Conservation (phyloP, 2,113 vertebrate species). For the Hippopotamus amphibius region DNA sequence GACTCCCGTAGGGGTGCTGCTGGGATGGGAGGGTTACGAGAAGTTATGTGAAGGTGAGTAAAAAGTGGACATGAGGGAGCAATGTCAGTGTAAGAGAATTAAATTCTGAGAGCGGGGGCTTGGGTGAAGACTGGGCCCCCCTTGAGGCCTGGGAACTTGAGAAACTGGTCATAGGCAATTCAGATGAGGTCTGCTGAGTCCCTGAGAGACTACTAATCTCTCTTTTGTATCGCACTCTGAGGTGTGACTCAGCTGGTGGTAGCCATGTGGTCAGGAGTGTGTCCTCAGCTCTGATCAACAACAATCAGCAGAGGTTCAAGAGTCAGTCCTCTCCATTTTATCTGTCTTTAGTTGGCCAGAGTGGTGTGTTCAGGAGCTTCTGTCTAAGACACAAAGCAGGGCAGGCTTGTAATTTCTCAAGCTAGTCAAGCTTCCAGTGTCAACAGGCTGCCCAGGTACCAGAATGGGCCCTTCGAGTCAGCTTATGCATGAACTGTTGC, state of each 20-base stretch:
- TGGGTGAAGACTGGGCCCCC: background rate
- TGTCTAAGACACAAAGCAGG: background rate
- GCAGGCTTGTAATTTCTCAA: background rate
- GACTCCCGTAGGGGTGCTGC: background rate
- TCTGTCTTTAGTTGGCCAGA: background rate
- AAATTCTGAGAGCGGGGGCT: background rate
- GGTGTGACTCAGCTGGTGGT: background rate
- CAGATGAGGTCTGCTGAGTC: background rate
- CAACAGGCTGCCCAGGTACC: background rate
- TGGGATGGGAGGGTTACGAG: background rate
- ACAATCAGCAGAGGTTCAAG: background rate
- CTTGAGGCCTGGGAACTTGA: background rate
- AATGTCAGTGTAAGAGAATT: background rate
- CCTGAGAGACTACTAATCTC: background rate
- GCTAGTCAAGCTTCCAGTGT: background rate
- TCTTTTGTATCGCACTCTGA: background rate
- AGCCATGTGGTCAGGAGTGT: background rate
- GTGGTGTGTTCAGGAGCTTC: background rate
- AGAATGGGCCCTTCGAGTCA: background rate
- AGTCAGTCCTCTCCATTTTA: background rate
- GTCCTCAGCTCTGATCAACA: background rate
- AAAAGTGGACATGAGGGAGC: background rate
- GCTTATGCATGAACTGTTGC: background rate
- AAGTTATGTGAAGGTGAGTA: background rate
- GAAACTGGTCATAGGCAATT: background rate